Base-by-base conservation (phyloP, 2,113 vertebrate genomes). In the Himantopus leucocephalus region DNA sequence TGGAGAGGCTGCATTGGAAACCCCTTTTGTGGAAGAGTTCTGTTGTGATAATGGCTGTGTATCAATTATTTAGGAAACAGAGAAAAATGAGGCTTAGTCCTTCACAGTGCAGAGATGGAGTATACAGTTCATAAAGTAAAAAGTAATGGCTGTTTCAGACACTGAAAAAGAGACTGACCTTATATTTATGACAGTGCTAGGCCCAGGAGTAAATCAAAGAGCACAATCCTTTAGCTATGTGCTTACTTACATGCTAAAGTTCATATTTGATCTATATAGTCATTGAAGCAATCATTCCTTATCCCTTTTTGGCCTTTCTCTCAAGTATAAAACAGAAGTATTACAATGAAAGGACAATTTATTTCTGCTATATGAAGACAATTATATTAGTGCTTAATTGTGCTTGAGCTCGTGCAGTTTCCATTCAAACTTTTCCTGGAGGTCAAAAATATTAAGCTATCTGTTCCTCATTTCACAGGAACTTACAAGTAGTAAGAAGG, bases 41-140 rank as follows among this genome's bases (percentile, higher is more conserved):
- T 90, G 14, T 79, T 89, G 73, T 58, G n/a, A 79, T 91, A 92
- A 89, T 76, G 58, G 18, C 32, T 74, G 7, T 39, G 8, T 82
- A 95, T 95, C 77, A 92, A 70, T 91, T 92, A 87, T 88, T 89
- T 86, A 75, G 62, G 62, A 81, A 91, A 94, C 35, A 64, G 59
- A 90, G 53, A 81, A 95, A 95, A 94, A 92, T 76, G 14, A 92
- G 5, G 10, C 32, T 62, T 82, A 71, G 55, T 41, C 15, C 73
- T 68, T 23, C 52, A 50, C 24, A 73, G 50, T 70, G 91, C 22
- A 82, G 52, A 92, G 66, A 88, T 48, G 62, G 56, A 94, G 39
- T 75, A 63, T 45, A 47, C 20, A 84, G 83, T 76, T 92, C 60
- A 79, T 90, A 91, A 96, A 94, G 50, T 59, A 87, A 90, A 85